Evolutionary conservation across 1,140 invertebrate genomes (phyloP), one percentile per base, ranked within the genome.

Genomic region (Diprion similis): DNA sequence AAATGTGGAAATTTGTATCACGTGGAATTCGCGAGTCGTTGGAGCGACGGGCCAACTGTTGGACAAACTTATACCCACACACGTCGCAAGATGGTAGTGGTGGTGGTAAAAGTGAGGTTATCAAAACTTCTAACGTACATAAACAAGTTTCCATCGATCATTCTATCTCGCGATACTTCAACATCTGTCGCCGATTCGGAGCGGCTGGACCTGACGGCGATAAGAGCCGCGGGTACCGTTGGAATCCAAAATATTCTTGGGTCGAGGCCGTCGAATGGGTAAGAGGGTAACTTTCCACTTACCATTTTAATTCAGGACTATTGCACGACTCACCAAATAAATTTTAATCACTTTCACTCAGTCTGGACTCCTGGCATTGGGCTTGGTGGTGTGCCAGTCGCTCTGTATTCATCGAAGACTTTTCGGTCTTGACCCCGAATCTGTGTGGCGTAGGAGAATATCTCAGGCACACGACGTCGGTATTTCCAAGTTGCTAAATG

Each of bases 191-290:
- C 37, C 78, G 75, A 19, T 78, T 78, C 10, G 70, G 77, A 0
- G 82, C 79, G 67, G 51, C 67, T 9, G 19, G 70, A 0, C 81
- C 78, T 10, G 13, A 80, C 1, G 78, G 81, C 19, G 77, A 83
- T 11, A 78, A 85, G 10, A 69, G 79, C 17, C 8, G 77, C 1
- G 65, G 79, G 70, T 76, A 75, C 9, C 75, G 84, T 10, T 85
- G 82, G 77, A 79, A 84, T 48, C 73, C 82, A 10, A 79, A 82
- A 45, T 76, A 80, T 15, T 79, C 69, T 18, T 85, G 84, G 81
- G 48, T 78, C 10, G 85, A 86, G 45, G 85, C 85, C 13, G 73
- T 86, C 46, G 81, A 84, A 65, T 86, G 82, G 85, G 85, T 87
- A 83, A 78, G 66, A 64, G 15, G 7, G 15, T 69, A 24, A 15